Evolutionary conservation across 2,113 vertebrate genomes (phyloP).

Genomic region (Engraulis encrasicolus): DNA sequence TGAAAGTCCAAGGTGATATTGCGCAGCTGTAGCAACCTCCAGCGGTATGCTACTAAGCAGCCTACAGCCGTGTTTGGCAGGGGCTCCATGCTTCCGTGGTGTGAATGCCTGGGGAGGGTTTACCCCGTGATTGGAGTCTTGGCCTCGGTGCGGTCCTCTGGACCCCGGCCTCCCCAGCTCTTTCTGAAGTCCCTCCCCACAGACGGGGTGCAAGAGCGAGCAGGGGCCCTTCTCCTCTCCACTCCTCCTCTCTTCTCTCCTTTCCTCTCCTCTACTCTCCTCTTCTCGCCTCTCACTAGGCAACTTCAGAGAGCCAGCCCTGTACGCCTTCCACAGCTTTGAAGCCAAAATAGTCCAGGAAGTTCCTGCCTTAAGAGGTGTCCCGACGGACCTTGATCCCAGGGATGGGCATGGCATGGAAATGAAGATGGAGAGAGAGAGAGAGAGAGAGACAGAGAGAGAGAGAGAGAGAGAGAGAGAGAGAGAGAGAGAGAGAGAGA

Average conservation of each 20-base stretch:
- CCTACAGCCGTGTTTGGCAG: not conserved
- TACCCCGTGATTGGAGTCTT: slow-evolving; percentile 37
- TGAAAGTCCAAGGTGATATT: not conserved
- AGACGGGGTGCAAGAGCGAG: slow-evolving; percentile 40
- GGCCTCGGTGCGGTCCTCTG: slow-evolving; percentile 30
- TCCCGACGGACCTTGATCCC: slow-evolving; percentile 67
- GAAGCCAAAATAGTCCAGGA: slow-evolving; percentile 80
- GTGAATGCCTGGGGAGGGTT: slow-evolving; percentile 45
- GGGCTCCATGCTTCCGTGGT: not conserved
- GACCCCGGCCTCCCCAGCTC: slow-evolving; percentile 40
- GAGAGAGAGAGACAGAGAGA: slow-evolving; percentile 29
- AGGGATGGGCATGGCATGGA: slow-evolving; percentile 47
- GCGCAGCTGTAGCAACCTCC: not conserved
- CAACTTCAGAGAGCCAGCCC: slow-evolving; percentile 79
- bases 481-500: slow-evolving; percentile 44
- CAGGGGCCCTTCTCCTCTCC: slow-evolving; percentile 45
- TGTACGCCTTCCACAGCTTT: slow-evolving; percentile 75
- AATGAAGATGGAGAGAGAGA: slow-evolving; percentile 39
- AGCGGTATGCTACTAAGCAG: not conserved
- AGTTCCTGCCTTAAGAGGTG: slow-evolving; percentile 76
- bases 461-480: slow-evolving; percentile 19
- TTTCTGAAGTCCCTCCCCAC: slow-evolving; percentile 48
- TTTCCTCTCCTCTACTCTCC: too few relatives aligned
- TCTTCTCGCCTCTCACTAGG: too few relatives aligned
- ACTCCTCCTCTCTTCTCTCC: too few relatives aligned